phyloP scores from a whole-genome alignment of 1,140 invertebrate genomes.

The Ostrea denselamellosa region DNA sequence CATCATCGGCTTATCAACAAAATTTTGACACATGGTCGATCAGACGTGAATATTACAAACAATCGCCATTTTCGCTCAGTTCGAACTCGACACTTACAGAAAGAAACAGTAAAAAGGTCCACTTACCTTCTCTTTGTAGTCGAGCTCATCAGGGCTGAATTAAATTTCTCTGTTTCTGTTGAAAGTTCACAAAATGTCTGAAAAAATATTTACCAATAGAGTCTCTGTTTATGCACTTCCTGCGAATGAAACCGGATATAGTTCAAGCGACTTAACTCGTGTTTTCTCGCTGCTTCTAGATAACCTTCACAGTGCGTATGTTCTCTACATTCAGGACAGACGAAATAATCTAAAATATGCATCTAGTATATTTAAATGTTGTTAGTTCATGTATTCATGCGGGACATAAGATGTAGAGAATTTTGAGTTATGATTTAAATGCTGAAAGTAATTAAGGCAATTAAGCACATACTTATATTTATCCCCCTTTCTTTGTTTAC shows the following conservation, averaged over 20 bases:
- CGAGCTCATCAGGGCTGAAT: not conserved
- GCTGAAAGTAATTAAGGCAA: no score
- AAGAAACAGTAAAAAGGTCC: not conserved
- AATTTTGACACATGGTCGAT: slow-evolving; percentile 12
- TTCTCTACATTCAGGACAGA: no score
- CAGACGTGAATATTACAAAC: not conserved
- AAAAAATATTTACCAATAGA: slow-evolving; percentile 24
- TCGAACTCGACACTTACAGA: not conserved
- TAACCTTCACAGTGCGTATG: not conserved
- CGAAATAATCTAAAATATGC: no score
- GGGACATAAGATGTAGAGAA: no score
- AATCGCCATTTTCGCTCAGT: not conserved
- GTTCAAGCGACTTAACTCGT: slow-evolving; percentile 14
- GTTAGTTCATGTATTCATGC: no score
- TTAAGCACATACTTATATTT: no score
- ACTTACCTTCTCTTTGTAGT: not conserved
- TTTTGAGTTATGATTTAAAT: no score
- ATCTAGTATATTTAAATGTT: no score
- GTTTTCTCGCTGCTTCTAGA: not conserved
- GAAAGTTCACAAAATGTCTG: slow-evolving; percentile 6
- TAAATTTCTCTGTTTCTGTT: not conserved
- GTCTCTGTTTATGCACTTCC: not conserved
- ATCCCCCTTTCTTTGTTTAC: no score
- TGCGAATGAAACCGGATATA: slow-evolving; percentile 32
- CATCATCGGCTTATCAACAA: not conserved